These are phyloP conservation scores for Hoplostethus atlanticus DNA, from an alignment of 2,797 vertebrate genomes.

Conservation along the genomic window DNA sequence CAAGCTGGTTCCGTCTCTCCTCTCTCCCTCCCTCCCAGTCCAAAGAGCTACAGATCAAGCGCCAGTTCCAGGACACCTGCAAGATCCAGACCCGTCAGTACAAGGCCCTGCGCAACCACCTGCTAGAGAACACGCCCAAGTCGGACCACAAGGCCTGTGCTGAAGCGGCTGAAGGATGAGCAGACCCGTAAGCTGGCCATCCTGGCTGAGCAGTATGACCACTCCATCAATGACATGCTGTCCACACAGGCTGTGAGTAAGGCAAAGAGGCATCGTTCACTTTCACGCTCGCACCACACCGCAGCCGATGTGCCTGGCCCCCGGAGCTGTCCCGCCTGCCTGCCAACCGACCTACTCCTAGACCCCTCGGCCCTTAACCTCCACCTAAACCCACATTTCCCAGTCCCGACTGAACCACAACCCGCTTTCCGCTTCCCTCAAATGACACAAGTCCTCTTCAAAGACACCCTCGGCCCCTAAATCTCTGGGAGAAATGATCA, in stretches of 20 bases:
- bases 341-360: slow-evolving; percentile 22
- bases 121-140: slow-evolving; percentile 94
- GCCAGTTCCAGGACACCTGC: slow-evolving; percentile 97
- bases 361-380: slow-evolving; percentile 29
- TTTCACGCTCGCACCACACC: slow-evolving; percentile 71
- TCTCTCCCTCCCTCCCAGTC: slow-evolving; percentile 82
- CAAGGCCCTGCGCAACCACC: slow-evolving; percentile 93
- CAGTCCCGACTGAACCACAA: neutral
- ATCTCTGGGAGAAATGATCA: too few species aligned
- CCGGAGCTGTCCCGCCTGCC: slow-evolving; percentile 25
- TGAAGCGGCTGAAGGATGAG: slow-evolving; percentile 95
- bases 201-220: slow-evolving; percentile 95
- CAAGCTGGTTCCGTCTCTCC: slow-evolving; percentile 63
- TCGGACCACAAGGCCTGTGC: slow-evolving; percentile 93
- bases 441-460: slow-evolving; percentile 7
- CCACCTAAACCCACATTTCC: slow-evolving; percentile 16
- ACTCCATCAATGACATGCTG: slow-evolving; percentile 97
- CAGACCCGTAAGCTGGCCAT: slow-evolving; percentile 96
- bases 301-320: slow-evolving; percentile 45
- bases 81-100: slow-evolving; percentile 97
- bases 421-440: neutral
- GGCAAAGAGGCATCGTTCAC: slow-evolving; percentile 63
- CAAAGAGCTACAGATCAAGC: slow-evolving; percentile 97
- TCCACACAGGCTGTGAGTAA: slow-evolving; percentile 95
- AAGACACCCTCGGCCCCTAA: neutral